phyloP scores from a whole-genome alignment of 2,113 vertebrate genomes.

The Phalacrocorax carbo region DNA sequence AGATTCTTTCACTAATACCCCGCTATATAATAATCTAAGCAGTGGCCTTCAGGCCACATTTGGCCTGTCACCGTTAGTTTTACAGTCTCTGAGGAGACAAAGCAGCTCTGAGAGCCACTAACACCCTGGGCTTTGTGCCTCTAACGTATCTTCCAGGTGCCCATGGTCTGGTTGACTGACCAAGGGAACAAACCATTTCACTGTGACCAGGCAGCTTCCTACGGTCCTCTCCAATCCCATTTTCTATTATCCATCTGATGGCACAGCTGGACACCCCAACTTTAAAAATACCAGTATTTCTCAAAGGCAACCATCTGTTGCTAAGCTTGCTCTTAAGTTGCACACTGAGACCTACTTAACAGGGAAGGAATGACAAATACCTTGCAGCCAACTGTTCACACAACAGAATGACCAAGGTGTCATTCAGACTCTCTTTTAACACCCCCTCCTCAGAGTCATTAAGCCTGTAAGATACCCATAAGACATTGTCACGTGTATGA shows the following conservation, averaged over 20 bases:
- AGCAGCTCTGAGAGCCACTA: neutral
- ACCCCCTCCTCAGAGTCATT: neutral
- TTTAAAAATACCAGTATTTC: neutral
- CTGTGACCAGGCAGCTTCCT: neutral
- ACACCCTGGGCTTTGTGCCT: neutral
- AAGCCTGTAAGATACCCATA: neutral
- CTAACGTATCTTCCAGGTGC: neutral
- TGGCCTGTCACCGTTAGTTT: neutral
- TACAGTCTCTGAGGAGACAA: neutral
- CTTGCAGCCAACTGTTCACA: neutral
- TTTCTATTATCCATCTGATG: neutral
- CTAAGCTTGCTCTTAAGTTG: neutral
- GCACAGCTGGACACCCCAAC: neutral
- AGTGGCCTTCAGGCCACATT: neutral
- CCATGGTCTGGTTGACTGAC: accelerated
- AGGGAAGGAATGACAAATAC: neutral
- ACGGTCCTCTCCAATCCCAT: neutral
- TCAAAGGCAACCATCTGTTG: neutral
- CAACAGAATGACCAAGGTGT: neutral
- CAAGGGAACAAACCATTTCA: neutral
- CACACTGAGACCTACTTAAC: neutral
- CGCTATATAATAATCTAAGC: neutral
- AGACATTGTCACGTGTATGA: neutral
- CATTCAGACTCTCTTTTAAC: neutral
- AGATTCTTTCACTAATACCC: constrained; percentile 17